Evolutionary conservation across 2,888 invertebrate species (phyloP).

Genomic region (Diaperis boleti): DNA sequence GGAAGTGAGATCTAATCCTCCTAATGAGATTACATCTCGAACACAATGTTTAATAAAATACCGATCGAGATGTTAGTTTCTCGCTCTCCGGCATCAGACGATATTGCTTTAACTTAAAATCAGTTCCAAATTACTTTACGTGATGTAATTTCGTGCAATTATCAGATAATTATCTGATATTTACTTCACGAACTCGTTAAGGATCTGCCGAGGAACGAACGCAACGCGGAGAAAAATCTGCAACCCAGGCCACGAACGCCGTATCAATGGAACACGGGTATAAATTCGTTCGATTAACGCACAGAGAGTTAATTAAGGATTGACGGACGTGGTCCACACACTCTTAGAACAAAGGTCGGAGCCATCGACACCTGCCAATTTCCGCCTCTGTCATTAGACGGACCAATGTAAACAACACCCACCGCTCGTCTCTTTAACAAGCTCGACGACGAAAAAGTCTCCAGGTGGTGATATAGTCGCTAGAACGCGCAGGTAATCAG

Average conservation of each 20-base stretch:
- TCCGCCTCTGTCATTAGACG: too few relatives aligned
- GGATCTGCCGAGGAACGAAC: constrained; percentile 28
- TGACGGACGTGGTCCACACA: too few relatives aligned
- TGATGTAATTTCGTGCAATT: constrained; percentile 40
- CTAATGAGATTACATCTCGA: constrained; percentile 35
- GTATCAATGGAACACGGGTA: constrained; percentile 16
- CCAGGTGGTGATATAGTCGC: constrained; percentile 32
- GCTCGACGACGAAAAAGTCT: not conserved
- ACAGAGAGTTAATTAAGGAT: too few relatives aligned
- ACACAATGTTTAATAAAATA: constrained; percentile 41
- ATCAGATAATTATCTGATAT: constrained; percentile 40
- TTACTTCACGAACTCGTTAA: constrained; percentile 39
- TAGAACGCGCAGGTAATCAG: constrained; percentile 48
- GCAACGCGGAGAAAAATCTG: constrained; percentile 15
- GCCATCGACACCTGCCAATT: too few relatives aligned
- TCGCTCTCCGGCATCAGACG: constrained; percentile 23
- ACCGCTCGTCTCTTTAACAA: too few relatives aligned
- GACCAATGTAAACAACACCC: too few relatives aligned
- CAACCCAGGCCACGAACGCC: not conserved
- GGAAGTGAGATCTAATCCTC: constrained; percentile 36
- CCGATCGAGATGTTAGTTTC: constrained; percentile 31
- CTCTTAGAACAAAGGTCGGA: too few relatives aligned
- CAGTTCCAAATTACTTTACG: constrained; percentile 42
- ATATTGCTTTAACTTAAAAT: constrained; percentile 36
- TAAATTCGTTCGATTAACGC: constrained; percentile 31